Conservation (phyloP, 1,140 invertebrate genomes). For the Halesus radiatus region DNA sequence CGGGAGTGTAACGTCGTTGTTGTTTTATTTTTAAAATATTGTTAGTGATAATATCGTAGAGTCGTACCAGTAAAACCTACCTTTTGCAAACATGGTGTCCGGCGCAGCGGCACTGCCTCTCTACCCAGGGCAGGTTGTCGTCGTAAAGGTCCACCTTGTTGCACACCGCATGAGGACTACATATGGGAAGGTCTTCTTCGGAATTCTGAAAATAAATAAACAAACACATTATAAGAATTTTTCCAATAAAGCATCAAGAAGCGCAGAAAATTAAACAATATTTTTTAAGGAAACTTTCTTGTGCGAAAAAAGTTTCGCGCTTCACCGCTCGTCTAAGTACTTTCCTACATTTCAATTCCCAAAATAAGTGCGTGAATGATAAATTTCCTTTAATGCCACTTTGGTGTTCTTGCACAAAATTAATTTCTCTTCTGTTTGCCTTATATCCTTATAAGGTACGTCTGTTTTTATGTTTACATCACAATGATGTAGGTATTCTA, state of each 20-base stretch:
- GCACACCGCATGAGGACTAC: conserved; percentile 84
- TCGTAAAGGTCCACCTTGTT: conserved; percentile 91
- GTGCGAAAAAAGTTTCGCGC: conserved; percentile 3
- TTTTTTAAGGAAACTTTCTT: too few species aligned
- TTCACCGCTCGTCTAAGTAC: conserved; percentile 38
- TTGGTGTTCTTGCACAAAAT: too few species aligned
- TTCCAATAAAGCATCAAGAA: not conserved
- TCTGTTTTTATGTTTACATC: too few species aligned
- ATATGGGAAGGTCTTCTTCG: conserved; percentile 86
- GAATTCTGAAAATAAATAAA: conserved; percentile 75
- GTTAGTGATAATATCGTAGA: too few species aligned
- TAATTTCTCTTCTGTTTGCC: too few species aligned
- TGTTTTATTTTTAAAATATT: too few species aligned
- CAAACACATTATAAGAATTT: conserved; percentile 36
- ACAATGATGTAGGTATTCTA: too few species aligned
- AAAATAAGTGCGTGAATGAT: too few species aligned
- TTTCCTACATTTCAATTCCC: not conserved
- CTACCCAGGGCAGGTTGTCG: conserved; percentile 82
- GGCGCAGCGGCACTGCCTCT: conserved; percentile 88
- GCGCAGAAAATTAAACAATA: not conserved
- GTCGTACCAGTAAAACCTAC: conserved; percentile 51
- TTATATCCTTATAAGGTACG: too few species aligned
- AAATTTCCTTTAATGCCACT: too few species aligned
- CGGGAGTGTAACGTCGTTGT: too few species aligned
- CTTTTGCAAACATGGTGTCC: conserved; percentile 76